phyloP scores from a whole-genome alignment of 2,888 invertebrate genomes.

The Allacma fusca region DNA sequence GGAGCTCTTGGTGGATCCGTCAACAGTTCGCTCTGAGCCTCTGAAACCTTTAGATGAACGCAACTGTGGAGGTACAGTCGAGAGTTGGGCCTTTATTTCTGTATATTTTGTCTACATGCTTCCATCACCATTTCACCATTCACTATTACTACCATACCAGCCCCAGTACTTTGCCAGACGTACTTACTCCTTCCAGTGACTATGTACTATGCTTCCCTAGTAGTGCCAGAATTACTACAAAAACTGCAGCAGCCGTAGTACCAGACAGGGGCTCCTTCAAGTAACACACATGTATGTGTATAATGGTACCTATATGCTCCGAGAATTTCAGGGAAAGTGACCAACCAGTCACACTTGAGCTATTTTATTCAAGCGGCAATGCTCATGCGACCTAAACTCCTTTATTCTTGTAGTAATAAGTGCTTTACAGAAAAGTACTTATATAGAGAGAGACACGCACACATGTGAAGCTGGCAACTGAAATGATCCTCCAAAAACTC shows the following conservation, averaged over 20 bases:
- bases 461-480: conserved; percentile 1
- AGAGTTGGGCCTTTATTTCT: not conserved
- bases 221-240: too few species aligned
- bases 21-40: not conserved
- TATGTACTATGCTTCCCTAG: too few species aligned
- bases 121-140: too few species aligned
- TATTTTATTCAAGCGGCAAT: conserved; percentile 14
- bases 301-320: too few species aligned
- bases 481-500: not conserved
- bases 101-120: not conserved
- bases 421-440: not conserved
- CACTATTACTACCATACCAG: too few species aligned
- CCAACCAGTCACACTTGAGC: conserved; percentile 12
- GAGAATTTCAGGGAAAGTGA: conserved; percentile 12
- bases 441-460: not conserved
- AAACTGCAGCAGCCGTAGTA: too few species aligned
- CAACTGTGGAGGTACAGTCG: not conserved
- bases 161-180: too few species aligned
- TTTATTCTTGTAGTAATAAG: not conserved
- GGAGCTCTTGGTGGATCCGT: conserved; percentile 24
- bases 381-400: conserved; percentile 27
- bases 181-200: too few species aligned
- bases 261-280: too few species aligned
- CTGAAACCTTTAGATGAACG: not conserved
- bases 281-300: not conserved